Base-by-base conservation (phyloP, 1,140 invertebrate genomes). In the Leptinotarsa undecemlineata region DNA sequence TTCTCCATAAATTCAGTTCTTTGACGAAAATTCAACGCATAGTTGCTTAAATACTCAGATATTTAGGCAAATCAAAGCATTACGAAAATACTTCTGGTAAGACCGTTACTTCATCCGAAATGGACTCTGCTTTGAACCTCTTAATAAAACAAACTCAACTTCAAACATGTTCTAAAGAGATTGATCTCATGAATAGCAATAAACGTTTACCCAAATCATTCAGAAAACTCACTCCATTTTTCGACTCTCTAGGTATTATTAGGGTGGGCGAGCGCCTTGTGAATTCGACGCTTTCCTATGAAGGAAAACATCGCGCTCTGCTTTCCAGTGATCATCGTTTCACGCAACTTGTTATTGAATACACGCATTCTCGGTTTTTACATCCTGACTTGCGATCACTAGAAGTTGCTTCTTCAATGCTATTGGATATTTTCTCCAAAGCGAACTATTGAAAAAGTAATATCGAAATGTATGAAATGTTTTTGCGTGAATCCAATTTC, bases 401-500 rank as follows among this genome's bases (percentile, higher is more conserved):
- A 26, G 26, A 26, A 26, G 5, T 26, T 5, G 26, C 26, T 6
- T 26, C 26, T 26, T 26, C 26, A 26, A 26, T 5, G 5, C 5
- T 26, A 26, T 26, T 26, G 4, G 26, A 26, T 6, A 26, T 26
- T 26, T 26, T 51, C 48, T 51, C 48, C 13, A 4, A 51, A n/a
- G 48, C 48, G 48, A 51, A 51, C 14, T n/a, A 51, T 51, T 4
- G 2, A n/a, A 51, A 51, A 51, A n/a, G 1, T 51, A 15, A 51
- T 15, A 14, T 51, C 48, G 3, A 17, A 51, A 51, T 75, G 68
- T 60, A 14, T 64, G 17, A 47, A 23, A n/a, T 75, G 69, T 51
- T 75, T 73, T 21, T 47, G 60, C 6, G 33, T 47, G 23, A 71
- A 75, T 17, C 69, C 74, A 14, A 17, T 42, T 20, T 23, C 17